Conservation (phyloP, 1,140 invertebrate species). For the Cherax quadricarinatus region DNA sequence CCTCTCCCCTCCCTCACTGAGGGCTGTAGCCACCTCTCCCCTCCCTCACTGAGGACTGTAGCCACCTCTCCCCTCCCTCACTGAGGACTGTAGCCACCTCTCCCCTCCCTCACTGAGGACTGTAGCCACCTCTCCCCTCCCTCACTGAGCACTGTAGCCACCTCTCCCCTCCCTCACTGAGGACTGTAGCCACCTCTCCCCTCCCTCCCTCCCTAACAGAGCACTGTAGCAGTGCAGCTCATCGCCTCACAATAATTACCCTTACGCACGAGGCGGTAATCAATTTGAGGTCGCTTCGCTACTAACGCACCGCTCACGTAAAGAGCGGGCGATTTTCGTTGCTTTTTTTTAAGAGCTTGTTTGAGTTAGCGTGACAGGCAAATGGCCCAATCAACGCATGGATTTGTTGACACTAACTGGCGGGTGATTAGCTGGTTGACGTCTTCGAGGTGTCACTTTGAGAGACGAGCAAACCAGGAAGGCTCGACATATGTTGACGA, state of each 20-base stretch:
- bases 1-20: too few relatives aligned
- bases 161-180: too few relatives aligned
- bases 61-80: too few relatives aligned
- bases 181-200: too few relatives aligned
- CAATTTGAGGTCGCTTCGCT: not conserved
- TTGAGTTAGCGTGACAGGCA: conserved; percentile 34
- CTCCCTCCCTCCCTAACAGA: not conserved
- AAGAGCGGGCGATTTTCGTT: not conserved
- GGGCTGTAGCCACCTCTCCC: too few relatives aligned
- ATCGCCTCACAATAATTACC: not conserved
- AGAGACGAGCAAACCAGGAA: not conserved
- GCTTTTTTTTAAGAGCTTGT: conserved; percentile 21
- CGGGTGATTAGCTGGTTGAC: not conserved
- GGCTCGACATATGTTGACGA: not conserved
- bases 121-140: not conserved
- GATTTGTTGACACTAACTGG: conserved; percentile 29
- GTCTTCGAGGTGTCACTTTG: not conserved
- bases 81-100: too few relatives aligned
- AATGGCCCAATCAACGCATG: conserved; percentile 39
- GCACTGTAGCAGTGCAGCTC: not conserved
- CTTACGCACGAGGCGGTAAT: not conserved
- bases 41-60: too few relatives aligned
- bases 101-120: too few relatives aligned
- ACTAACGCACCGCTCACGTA: not conserved
- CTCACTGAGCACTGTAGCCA: not conserved